Evolutionary conservation across 2,797 vertebrate genomes (phyloP), one percentile per base, ranked within the genome.

Genomic region (Smutsia gigantea): DNA sequence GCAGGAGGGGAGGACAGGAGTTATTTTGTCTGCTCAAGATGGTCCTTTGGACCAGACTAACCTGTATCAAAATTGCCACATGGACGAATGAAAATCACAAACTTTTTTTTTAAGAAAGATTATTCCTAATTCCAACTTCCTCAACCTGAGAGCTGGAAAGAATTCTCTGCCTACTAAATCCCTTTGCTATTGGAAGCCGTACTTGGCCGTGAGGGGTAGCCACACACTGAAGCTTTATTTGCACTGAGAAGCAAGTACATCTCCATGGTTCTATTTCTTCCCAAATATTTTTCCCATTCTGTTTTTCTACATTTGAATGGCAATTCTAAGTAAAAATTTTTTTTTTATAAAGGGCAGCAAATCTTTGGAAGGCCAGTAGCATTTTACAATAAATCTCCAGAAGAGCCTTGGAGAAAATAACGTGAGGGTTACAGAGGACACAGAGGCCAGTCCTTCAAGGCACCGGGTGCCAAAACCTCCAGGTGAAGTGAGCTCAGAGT

Each of bases 181-280:
- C 42, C 39, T 95, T 91, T 74, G 69, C 57, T 92, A 21, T 83
- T 31, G 42, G 91, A 93, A 96, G 63, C 68, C 55, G 4, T n/a
- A 39, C 66, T 42, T 13, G 2, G 69, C 71, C 53, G 1, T 9
- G 53, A 82, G 93, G 61, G 89, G 75, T 63, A 89, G 42, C 37
- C 42, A 51, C 3, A 31, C 85, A 23, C 68, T 18, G 10, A 89
- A 68, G 55, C n/a, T 49, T 93, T 15, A 78, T 78, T 82, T 90
- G n/a, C 59, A 53, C 71, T 31, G 37, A 90, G 53, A 64, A 74
- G 23, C 49, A 46, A 96, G 82, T 64, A 46, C 25, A 91, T 93
- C 66, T 77, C 31, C 75, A 68, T 57, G 72, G 74, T 90, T 96
- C 87, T 49, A 72, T 68, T 81, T 85, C 66, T 92, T 93, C 63